Evolutionary conservation across 2,888 invertebrate species (phyloP).

Genomic region (Nomada hirtipes): DNA sequence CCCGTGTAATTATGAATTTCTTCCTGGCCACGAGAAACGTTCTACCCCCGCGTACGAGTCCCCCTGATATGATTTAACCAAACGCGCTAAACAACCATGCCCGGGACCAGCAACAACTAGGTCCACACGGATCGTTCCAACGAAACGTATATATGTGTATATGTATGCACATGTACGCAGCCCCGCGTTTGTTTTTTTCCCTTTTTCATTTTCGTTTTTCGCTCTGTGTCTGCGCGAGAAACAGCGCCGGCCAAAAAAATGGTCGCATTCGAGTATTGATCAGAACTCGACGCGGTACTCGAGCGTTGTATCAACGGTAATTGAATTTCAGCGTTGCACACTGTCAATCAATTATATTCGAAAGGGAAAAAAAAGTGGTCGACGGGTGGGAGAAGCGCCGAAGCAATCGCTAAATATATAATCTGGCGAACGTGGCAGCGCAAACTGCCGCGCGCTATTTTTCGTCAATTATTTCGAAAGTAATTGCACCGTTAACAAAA

Average conservation of each 20-base stretch:
- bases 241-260: conserved; percentile 6
- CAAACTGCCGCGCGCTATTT: conserved; percentile 32
- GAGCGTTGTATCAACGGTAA: conserved; percentile 44
- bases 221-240: neutral
- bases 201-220: neutral
- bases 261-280: conserved; percentile 38
- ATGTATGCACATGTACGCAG: neutral
- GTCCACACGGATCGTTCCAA: conserved; percentile 6
- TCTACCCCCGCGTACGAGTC: conserved; percentile 6
- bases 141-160: neutral
- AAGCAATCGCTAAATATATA: conserved; percentile 41
- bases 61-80: conserved; percentile 22
- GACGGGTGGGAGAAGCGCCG: neutral
- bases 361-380: neutral
- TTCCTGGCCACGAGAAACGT: conserved; percentile 25
- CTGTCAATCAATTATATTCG: conserved; percentile 55
- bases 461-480: conserved; percentile 43
- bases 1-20: conserved; percentile 61
- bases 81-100: neutral
- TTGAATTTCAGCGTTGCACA: conserved; percentile 52
- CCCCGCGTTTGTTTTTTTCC: no score
- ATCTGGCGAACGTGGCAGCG: conserved; percentile 33
- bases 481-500: conserved; percentile 52
- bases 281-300: conserved; percentile 41
- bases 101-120: neutral